These are phyloP conservation scores for Cyanistes caeruleus DNA, from an alignment of 2,113 vertebrate genomes.

Conservation along the genomic window DNA sequence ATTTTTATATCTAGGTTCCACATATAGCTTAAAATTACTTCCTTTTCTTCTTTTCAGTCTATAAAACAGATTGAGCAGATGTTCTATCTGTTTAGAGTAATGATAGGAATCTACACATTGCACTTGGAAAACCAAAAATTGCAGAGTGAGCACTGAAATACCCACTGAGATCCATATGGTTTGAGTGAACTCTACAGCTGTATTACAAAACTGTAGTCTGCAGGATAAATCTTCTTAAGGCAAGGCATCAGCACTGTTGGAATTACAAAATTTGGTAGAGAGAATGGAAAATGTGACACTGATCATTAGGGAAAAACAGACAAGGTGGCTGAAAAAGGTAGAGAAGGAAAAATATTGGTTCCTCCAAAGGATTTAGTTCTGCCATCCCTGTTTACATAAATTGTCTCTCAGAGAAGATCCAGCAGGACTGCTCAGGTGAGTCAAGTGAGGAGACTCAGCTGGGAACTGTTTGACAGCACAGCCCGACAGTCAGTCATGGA, in stretches of 20 bases:
- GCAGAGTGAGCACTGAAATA: conserved; percentile 11
- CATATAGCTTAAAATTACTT: not conserved
- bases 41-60: not conserved
- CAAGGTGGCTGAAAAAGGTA: not conserved
- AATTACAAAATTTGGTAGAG: not conserved
- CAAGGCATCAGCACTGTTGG: not conserved
- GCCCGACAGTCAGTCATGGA: not conserved
- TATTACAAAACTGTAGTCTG: not conserved
- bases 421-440: not conserved
- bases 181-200: not conserved
- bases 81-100: not conserved
- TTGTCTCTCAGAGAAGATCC: not conserved
- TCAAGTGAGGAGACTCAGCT: not conserved
- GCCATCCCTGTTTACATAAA: not conserved
- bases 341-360: not conserved
- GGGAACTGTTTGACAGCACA: not conserved
- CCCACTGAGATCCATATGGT: conserved; percentile 3
- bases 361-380: not conserved
- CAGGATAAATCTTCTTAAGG: not conserved
- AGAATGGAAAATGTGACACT: not conserved
- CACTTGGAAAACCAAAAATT: not conserved
- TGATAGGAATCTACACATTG: not conserved
- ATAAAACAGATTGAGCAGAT: not conserved
- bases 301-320: not conserved
- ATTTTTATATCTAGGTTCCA: not conserved